Evolutionary conservation across 2,888 invertebrate species (phyloP).

Genomic region (Aporophyla nigra): DNA sequence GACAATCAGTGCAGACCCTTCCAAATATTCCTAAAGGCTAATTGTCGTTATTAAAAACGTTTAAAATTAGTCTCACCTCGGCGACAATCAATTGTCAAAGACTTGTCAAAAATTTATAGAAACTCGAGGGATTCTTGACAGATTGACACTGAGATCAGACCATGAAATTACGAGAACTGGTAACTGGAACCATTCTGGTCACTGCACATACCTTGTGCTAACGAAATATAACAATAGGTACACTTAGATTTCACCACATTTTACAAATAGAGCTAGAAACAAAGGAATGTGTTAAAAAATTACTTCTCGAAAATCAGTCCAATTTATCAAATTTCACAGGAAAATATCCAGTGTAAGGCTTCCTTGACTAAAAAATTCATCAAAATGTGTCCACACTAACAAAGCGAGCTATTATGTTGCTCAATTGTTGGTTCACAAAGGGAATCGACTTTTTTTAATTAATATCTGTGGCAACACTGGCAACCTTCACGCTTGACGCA

Average conservation of each 20-base stretch:
- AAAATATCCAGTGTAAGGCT: constrained; percentile 23
- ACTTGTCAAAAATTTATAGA: no score
- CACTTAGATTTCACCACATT: background rate
- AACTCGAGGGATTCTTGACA: no score
- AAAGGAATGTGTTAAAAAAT: background rate
- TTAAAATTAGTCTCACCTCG: no score
- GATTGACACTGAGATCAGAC: no score
- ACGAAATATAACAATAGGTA: no score
- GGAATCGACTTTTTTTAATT: constrained; percentile 59
- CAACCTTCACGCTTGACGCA: constrained; percentile 62
- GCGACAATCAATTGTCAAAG: no score
- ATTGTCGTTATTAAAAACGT: no score
- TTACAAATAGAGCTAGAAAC: background rate
- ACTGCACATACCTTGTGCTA: background rate
- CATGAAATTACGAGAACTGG: no score
- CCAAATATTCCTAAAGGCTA: background rate
- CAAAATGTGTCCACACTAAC: constrained; percentile 38
- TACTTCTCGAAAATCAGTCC: background rate
- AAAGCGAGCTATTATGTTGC: constrained; percentile 49
- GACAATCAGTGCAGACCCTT: no score
- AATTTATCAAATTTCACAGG: background rate
- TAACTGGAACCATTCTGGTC: no score
- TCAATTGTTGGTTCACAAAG: constrained; percentile 55
- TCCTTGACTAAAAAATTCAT: constrained; percentile 21
- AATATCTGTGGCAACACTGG: constrained; percentile 66